Evolutionary conservation across 2,888 invertebrate species (phyloP).

Genomic region (Rhabditoides inermis): DNA sequence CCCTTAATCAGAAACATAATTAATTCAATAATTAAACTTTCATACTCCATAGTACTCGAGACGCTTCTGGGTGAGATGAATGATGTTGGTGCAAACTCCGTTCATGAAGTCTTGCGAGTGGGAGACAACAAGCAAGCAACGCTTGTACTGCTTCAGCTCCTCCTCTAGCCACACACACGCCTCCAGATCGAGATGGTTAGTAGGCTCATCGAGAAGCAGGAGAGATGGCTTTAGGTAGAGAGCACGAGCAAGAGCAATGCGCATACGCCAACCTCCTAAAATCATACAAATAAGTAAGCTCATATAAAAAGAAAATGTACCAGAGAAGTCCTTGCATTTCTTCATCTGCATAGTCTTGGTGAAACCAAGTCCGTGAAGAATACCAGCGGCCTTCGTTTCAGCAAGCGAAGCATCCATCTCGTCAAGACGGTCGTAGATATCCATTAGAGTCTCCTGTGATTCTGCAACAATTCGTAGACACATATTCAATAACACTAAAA

Average conservation of each 20-base stretch:
- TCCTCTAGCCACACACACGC: conserved; percentile 99
- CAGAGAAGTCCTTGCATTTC: conserved; percentile 65
- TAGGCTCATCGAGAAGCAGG: conserved; percentile 62
- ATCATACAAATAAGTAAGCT: conserved; percentile 1
- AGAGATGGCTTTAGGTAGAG: conserved; percentile 60
- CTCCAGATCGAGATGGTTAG: conserved; percentile 67
- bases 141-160: conserved; percentile 86
- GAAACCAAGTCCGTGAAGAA: conserved; percentile 93
- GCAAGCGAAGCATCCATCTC: conserved; percentile 92
- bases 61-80: conserved; percentile 84
- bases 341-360: conserved; percentile 63
- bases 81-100: conserved; percentile 81
- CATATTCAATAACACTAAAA: not conserved
- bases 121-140: conserved; percentile 91
- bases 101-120: conserved; percentile 98
- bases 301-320: conserved; percentile 15
- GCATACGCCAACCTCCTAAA: conserved; percentile 63
- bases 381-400: conserved; percentile 83
- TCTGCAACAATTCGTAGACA: conserved; percentile 57
- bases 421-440: conserved; percentile 91
- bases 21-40: not conserved
- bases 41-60: conserved; percentile 84
- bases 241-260: conserved; percentile 62
- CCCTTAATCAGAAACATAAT: conserved; percentile 57
- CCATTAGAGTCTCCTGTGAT: conserved; percentile 88